Evolutionary conservation across 2,888 invertebrate species (phyloP).

Genomic region (Notodonta ziczac): DNA sequence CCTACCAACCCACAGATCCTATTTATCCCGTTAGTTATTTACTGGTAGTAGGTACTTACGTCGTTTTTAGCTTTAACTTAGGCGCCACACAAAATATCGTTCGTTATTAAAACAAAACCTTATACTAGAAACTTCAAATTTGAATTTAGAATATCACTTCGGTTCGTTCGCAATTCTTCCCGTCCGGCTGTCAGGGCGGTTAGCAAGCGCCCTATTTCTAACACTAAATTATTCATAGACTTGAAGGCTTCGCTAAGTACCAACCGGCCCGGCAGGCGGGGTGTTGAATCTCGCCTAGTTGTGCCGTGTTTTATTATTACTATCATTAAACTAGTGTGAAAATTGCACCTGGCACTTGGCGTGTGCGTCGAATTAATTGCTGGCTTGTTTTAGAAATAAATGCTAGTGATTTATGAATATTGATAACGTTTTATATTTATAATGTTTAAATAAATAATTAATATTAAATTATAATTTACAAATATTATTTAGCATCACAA

Average conservation of each 20-base stretch:
- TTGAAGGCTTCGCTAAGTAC: conserved; percentile 63
- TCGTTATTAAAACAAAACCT: too few species aligned
- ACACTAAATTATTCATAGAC: conserved; percentile 71
- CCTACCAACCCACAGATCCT: too few species aligned
- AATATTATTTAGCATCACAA: too few species aligned
- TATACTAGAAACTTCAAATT: not conserved
- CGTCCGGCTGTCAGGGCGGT: conserved; percentile 41
- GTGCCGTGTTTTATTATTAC: conserved; percentile 31
- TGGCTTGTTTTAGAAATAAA: not conserved
- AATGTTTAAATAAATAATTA: too few species aligned
- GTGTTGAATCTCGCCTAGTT: conserved; percentile 41
- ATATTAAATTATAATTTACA: too few species aligned
- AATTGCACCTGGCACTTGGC: conserved; percentile 10
- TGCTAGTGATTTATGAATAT: too few species aligned
- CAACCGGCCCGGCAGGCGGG: conserved; percentile 33
- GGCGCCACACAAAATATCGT: too few species aligned
- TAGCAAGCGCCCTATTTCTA: conserved; percentile 66
- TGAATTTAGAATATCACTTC: conserved; percentile 12
- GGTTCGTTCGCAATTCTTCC: conserved; percentile 24
- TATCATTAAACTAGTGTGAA: conserved; percentile 27
- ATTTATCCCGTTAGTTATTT: too few species aligned
- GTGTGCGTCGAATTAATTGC: not conserved
- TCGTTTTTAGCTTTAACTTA: too few species aligned
- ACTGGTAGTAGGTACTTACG: too few species aligned
- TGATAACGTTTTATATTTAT: too few species aligned